phyloP scores from a whole-genome alignment of 2,113 vertebrate genomes.

The Amia ocellicauda region DNA sequence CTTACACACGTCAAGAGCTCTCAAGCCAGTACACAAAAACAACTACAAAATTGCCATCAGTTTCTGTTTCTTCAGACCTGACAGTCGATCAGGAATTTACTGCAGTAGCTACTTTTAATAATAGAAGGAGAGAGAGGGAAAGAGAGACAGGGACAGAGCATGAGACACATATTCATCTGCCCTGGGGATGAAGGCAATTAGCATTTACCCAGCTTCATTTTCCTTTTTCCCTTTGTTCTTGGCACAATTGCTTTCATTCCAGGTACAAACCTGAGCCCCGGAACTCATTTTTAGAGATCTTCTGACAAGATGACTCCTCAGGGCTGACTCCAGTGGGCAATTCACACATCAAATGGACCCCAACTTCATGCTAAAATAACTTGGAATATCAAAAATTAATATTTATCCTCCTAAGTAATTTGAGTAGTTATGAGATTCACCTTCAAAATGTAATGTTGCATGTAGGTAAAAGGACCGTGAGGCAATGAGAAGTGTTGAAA shows the following conservation, averaged over 20 bases:
- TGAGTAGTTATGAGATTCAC: constrained; percentile 68
- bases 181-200: constrained; percentile 53
- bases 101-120: constrained; percentile 50
- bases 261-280: background rate
- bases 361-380: constrained; percentile 46
- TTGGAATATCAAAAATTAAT: constrained; percentile 26
- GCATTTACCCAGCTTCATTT: constrained; percentile 19
- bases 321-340: constrained; percentile 28
- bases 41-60: background rate
- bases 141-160: constrained; percentile 31
- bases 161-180: constrained; percentile 44
- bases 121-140: constrained; percentile 44
- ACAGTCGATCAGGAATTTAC: constrained; percentile 59
- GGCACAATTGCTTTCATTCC: background rate
- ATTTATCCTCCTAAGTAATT: constrained; percentile 65
- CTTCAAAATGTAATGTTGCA: constrained; percentile 70
- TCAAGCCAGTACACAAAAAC: no score
- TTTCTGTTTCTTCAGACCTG: constrained; percentile 46
- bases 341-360: constrained; percentile 38
- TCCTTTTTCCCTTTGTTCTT: background rate
- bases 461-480: constrained; percentile 35
- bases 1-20: no score
- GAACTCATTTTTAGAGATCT: background rate
- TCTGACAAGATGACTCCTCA: constrained; percentile 12
- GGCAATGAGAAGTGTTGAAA: constrained; percentile 33